Conservation (phyloP, 2,113 vertebrate species). For the Oreochromis tanganicae region DNA sequence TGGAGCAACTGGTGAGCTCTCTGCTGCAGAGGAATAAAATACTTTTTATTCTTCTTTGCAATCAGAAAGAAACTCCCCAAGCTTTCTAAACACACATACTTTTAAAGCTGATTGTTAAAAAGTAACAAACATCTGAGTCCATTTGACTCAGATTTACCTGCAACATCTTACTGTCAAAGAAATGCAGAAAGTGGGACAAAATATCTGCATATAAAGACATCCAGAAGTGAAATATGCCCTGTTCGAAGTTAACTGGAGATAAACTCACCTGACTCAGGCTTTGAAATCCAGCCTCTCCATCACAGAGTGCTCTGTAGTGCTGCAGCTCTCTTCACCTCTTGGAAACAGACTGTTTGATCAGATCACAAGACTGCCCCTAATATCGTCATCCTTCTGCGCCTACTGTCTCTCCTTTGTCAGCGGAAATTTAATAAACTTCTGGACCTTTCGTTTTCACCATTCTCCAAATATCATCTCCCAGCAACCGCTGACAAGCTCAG, state of each 20-base stretch:
- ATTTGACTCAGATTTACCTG: neutral
- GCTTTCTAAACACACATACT: neutral
- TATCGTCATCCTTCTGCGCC: neutral
- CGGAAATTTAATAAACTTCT: slow-evolving; percentile 69
- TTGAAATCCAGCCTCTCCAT: neutral
- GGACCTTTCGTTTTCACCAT: neutral
- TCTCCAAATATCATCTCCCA: slow-evolving; percentile 67
- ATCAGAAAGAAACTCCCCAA: neutral
- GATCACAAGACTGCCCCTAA: neutral
- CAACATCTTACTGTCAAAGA: neutral
- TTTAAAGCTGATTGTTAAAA: neutral
- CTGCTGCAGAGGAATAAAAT: neutral
- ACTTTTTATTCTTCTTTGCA: neutral
- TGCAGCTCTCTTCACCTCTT: neutral
- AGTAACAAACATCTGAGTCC: neutral
- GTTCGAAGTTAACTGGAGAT: neutral
- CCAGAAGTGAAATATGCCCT: neutral
- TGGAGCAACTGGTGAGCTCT: neutral
- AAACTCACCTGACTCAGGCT: slow-evolving; percentile 19
- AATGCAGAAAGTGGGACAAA: neutral
- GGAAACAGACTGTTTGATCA: slow-evolving; percentile 8
- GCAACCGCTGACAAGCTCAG: slow-evolving; percentile 42
- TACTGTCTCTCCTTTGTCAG: neutral
- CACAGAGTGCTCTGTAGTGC: neutral
- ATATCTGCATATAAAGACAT: neutral